Base-by-base conservation (phyloP, 2,888 invertebrate genomes). In the Apamea epomidion region DNA sequence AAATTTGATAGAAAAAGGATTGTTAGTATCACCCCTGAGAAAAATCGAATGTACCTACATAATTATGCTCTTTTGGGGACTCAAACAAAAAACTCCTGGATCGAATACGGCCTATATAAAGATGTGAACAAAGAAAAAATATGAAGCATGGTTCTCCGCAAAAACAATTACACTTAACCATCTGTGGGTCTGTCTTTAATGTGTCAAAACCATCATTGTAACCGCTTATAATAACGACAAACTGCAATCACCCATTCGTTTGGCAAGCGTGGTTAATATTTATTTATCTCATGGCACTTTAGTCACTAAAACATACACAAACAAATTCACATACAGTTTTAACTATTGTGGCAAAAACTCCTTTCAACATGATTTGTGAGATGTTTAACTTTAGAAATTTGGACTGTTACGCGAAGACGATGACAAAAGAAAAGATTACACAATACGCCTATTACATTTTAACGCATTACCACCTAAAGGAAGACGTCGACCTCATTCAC, bases 401-500 rank as follows among this genome's bases (percentile, higher is more conserved):
- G n/a, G 21, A 48, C 29, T 29, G 14, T 8, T 21, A 7, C 37
- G 37, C 0, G 8, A 62, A 16, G 2, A n/a, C n/a, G 18, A n/a
- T 67, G 14, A 29, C 16, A 25, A 60, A 32, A 45, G 12, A n/a
- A 48, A 74, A 69, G 0, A 62, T 69, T 69, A 10, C 68, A 69
- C 32, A 54, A 78, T 25, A 25, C 5, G n/a, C 1, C 14, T 18
- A 37, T 42, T 42, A 76, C 5, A 12, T 58, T 29, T 42, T 48
- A 5, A 68, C 37, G 25, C 14, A 3, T 51, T 60, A 68, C 54
- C 48, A 37, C 16, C n/a, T 29, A 54, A 70, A 76, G 18, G 16
- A 21, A 82, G 2, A 58, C 29, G 21, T 60, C 42, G 76, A 51
- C 82, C 76, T 71, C 32, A 65, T 82, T 81, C 29, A 1, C 62